Percentiles rank a stretch among this genome's conserved stretches.
phyloP scores from a whole-genome alignment of 2,797 vertebrate genomes.

The Hippocampus kuda region DNA sequence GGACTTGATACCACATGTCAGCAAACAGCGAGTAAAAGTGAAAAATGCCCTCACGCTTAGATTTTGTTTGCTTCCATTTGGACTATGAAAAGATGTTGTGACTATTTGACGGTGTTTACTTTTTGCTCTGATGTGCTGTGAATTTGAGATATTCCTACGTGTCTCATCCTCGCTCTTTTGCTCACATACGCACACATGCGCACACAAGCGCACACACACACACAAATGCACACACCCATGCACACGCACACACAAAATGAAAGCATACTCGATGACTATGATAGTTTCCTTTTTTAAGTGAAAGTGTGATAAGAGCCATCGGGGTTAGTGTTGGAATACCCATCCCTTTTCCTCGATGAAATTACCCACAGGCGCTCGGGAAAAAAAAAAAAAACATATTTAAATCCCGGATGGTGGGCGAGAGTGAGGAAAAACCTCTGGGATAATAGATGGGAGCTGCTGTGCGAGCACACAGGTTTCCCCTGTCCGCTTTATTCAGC shows the following conservation, averaged over 20 bases:
- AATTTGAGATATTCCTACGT: slow-evolving; percentile 35
- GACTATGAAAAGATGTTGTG: slow-evolving; percentile 17
- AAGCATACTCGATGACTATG: slow-evolving; percentile 39
- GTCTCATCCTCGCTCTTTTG: background rate
- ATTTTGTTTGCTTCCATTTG: slow-evolving; percentile 11
- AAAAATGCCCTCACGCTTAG: slow-evolving; percentile 7
- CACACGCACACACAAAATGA: background rate
- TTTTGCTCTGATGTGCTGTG: slow-evolving; percentile 24
- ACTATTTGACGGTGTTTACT: slow-evolving; percentile 32
- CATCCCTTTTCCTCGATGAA: slow-evolving; percentile 55
- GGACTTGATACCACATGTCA: background rate
- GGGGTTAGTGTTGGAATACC: slow-evolving; percentile 56
- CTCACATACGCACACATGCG: background rate
- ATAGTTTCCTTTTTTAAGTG: slow-evolving; percentile 30
- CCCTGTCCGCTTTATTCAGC: background rate
- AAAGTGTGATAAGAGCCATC: slow-evolving; percentile 44
- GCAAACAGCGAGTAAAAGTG: background rate
- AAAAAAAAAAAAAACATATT: slow-evolving; percentile 50
- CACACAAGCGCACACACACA: background rate
- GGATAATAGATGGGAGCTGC: slow-evolving; percentile 31
- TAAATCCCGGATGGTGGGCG: slow-evolving; percentile 40
- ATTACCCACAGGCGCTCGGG: slow-evolving; percentile 40
- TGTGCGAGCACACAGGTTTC: background rate
- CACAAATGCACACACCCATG: too few relatives aligned
- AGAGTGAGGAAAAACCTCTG: slow-evolving; percentile 34